phyloP scores from a whole-genome alignment of 2,113 vertebrate genomes.

The Penelope pileata region DNA sequence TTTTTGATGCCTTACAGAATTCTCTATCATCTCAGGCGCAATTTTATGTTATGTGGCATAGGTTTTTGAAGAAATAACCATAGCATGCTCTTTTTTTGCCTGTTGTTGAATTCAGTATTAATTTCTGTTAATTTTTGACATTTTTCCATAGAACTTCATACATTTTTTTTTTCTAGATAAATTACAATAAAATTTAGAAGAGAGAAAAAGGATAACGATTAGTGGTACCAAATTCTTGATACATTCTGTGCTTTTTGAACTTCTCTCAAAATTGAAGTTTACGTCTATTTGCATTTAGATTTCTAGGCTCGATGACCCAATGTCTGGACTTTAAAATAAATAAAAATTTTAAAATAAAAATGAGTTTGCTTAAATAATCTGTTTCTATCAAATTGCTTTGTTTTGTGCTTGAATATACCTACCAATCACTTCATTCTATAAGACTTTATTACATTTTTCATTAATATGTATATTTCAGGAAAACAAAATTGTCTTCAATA shows the following conservation, averaged over 20 bases:
- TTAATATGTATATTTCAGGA: background rate
- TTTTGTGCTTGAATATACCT: background rate
- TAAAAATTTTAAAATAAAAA: background rate
- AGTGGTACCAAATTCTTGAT: background rate
- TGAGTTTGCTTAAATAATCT: background rate
- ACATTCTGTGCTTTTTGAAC: background rate
- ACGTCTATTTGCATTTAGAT: background rate
- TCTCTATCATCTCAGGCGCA: rapidly evolving
- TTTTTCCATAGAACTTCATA: background rate
- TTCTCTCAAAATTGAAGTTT: background rate
- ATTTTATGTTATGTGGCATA: background rate
- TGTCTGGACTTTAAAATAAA: background rate
- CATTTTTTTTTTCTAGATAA: background rate
- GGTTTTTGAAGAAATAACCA: background rate
- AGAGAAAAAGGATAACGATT: background rate
- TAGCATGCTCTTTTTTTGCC: background rate
- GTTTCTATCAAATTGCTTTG: background rate
- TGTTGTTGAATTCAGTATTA: background rate
- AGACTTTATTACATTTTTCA: background rate
- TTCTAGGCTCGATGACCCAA: background rate
- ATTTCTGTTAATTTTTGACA: background rate
- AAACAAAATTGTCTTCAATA: background rate
- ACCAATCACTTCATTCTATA: background rate
- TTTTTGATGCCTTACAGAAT: background rate
- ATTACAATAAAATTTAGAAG: background rate